Conservation (phyloP, 2,113 vertebrate species). For the Glaucomys volans region DNA sequence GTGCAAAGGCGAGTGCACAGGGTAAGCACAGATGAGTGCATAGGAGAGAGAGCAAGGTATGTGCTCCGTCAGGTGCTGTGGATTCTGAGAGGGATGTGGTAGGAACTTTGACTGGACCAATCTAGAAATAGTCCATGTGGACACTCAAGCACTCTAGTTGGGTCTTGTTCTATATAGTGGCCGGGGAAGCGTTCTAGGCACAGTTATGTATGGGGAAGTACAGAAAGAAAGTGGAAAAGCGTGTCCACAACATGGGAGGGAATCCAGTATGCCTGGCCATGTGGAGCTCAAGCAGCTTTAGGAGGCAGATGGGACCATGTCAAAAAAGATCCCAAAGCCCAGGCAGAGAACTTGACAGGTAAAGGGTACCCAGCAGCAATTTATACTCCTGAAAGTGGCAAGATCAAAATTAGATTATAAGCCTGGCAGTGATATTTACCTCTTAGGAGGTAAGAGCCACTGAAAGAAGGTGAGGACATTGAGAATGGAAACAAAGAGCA, state of each 20-base stretch:
- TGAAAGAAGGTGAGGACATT: not conserved
- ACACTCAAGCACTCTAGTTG: not conserved
- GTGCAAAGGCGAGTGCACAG: not conserved
- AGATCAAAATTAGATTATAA: not conserved
- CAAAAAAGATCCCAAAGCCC: not conserved
- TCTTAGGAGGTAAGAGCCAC: not conserved
- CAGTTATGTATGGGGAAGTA: not conserved
- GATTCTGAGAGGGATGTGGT: not conserved
- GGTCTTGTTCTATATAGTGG: not conserved
- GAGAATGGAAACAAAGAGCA: not conserved
- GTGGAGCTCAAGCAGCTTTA: no score
- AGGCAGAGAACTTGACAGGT: not conserved
- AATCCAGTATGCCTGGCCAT: fast-evolving
- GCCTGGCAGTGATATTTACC: not conserved
- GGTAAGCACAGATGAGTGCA: no score
- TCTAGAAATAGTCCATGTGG: not conserved
- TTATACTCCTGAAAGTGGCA: not conserved
- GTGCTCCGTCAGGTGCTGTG: not conserved
- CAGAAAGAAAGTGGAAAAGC: not conserved
- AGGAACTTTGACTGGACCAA: not conserved
- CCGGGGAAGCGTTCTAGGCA: not conserved
- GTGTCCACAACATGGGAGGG: not conserved
- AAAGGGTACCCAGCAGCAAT: not conserved
- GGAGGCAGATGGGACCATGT: not conserved
- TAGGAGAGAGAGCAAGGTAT: not conserved